Base-by-base conservation (phyloP, 2,797 vertebrate genomes). In the Poecilia wingei region DNA sequence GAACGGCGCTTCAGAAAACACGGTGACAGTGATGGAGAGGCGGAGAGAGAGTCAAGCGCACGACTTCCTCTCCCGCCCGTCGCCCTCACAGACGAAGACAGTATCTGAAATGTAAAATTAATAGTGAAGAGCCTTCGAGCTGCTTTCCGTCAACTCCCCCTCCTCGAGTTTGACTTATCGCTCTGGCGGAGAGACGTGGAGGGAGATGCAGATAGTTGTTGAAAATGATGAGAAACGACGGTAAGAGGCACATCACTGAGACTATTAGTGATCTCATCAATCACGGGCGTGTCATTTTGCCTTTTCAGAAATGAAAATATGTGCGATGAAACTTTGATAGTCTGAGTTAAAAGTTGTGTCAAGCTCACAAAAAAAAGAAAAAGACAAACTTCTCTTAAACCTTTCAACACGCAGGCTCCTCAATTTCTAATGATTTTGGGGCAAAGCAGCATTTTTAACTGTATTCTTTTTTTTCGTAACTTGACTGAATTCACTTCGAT, bases 51-150 rank as follows among this genome's bases (percentile, higher is more conserved):
- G 78, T 45, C 70, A 13, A 43, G 39, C 10, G 41, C 45, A 74
- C 0, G 13, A 75, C 55, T 74, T 47, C 61, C 72, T 33, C 20
- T 1, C 79, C 77, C 70, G 61, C 59, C 72, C 53, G 39, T 86
- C 47, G 2, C 79, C 82, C 71, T 82, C 39, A 51, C 49, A 22
- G 18, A 85, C 79, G 80, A 53, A 85, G 81, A 80, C 79, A 84
- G 81, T 75, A 77, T 82, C 84, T 84, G 84, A 91, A 90, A 89
- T 92, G 87, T 90, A 87, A 90, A 91, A 90, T 86, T 77, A 82
- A 90, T 77, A 78, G 84, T 84, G 84, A 84, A 87, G 88, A 79
- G 87, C 79, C 84, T 71, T 51, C 45, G 85, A 89, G 86, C 78
- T 59, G 78, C 85, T 87, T 87, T 78, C 83, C 81, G 86, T 86